Percentiles rank a stretch among this genome's conserved stretches.
These are phyloP conservation scores for Epinephelus malabaricus DNA, from an alignment of 2,797 vertebrate species.

Conservation along the genomic window DNA sequence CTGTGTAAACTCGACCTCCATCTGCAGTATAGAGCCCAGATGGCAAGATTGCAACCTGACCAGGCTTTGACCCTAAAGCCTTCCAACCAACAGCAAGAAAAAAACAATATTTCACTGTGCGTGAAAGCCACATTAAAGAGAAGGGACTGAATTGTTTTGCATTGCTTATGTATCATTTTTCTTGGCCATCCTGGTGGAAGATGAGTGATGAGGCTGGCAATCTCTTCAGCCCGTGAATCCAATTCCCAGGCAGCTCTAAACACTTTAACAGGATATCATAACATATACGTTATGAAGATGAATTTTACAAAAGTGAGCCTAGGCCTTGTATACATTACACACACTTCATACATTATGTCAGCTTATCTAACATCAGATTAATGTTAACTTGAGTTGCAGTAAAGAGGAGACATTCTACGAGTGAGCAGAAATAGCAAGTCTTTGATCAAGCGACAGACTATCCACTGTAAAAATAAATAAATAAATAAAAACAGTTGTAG, in stretches of 20 bases:
- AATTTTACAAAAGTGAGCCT: slow-evolving; percentile 25
- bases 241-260: background rate
- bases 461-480: slow-evolving; percentile 23
- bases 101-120: slow-evolving; percentile 26
- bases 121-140: slow-evolving; percentile 20
- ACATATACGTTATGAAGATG: slow-evolving; percentile 31
- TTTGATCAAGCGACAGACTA: slow-evolving; percentile 55
- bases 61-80: slow-evolving; percentile 57
- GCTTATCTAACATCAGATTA: slow-evolving; percentile 6
- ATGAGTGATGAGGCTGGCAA: slow-evolving; percentile 47
- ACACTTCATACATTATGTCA: slow-evolving; percentile 32
- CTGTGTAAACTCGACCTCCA: slow-evolving; percentile 75
- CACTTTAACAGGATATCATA: slow-evolving; percentile 6
- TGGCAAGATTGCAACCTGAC: slow-evolving; percentile 73
- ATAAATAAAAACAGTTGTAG: slow-evolving; percentile 56
- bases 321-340: slow-evolving; percentile 16
- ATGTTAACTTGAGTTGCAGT: slow-evolving; percentile 25
- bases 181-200: slow-evolving; percentile 23
- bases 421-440: slow-evolving; percentile 45
- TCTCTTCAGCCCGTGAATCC: slow-evolving; percentile 11
- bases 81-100: background rate
- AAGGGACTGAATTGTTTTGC: slow-evolving; percentile 36
- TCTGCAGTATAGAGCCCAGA: slow-evolving; percentile 75
- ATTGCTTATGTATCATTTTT: slow-evolving; percentile 41
- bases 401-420: slow-evolving; percentile 33